Percentiles rank a stretch among this genome's conserved stretches.
These are phyloP conservation scores for Lucifuga dentata DNA, from an alignment of 2,113 vertebrate genomes.

Conservation along the genomic window DNA sequence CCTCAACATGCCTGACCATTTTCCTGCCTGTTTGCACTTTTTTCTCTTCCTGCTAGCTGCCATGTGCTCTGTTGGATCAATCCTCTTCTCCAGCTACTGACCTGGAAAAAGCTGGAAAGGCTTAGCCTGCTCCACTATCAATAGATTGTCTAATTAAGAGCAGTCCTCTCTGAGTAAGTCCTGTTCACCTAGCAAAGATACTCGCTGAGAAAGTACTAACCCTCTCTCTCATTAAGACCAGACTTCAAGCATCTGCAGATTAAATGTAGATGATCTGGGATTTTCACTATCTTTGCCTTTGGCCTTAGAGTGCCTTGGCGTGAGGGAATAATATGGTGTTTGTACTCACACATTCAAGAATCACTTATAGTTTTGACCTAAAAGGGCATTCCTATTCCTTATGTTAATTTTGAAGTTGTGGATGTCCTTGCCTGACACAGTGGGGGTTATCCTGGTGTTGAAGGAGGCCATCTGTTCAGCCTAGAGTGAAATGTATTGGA, in stretches of 20 bases:
- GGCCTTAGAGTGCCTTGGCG: conserved; percentile 5
- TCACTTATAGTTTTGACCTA: background rate
- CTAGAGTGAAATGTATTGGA: conserved; percentile 72
- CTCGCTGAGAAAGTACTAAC: conserved; percentile 36
- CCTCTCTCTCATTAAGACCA: conserved; percentile 46
- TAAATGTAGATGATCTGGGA: conserved; percentile 24
- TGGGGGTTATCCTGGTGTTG: conserved; percentile 61
- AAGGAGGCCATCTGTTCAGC: conserved; percentile 72
- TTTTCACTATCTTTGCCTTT: conserved; percentile 20
- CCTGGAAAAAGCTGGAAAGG: conserved; percentile 78
- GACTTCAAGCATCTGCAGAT: conserved; percentile 42
- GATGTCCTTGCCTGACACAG: conserved; percentile 55
- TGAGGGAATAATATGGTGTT: background rate
- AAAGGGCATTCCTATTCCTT: background rate
- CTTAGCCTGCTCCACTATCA: conserved; percentile 66
- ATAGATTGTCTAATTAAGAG: conserved; percentile 76
- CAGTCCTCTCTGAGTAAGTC: conserved; percentile 42
- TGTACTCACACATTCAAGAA: conserved; percentile 9
- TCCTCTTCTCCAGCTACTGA: conserved; percentile 68
- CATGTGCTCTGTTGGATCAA: conserved; percentile 74
- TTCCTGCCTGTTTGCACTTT: conserved; percentile 37
- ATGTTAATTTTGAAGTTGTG: conserved; percentile 33
- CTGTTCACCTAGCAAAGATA: conserved; percentile 48
- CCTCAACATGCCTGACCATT: conserved; percentile 51
- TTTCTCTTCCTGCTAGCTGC: conserved; percentile 40